Conservation (phyloP, 2,113 vertebrate genomes). For the Chionomys nivalis region DNA sequence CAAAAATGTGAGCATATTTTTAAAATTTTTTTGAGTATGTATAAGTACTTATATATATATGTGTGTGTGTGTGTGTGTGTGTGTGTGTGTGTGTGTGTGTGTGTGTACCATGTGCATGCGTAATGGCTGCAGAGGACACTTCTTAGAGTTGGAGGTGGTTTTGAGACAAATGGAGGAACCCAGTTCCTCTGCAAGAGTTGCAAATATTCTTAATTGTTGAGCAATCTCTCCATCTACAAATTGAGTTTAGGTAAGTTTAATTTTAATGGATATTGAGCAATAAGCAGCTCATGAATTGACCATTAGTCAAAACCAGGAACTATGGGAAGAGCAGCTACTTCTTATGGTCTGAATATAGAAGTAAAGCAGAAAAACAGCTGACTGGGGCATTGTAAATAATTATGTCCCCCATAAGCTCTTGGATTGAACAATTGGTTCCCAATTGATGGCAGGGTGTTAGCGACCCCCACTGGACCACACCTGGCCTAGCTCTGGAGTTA, state of each 20-base stretch:
- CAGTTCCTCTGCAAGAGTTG: neutral
- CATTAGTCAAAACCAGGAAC: neutral
- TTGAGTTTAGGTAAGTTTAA: neutral
- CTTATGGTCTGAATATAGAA: neutral
- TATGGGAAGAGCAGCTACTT: neutral
- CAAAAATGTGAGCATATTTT: neutral
- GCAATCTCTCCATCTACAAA: neutral
- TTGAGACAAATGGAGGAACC: neutral
- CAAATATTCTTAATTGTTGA: neutral
- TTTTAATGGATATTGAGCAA: neutral
- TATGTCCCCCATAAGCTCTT: neutral
- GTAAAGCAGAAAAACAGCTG: neutral
- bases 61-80: neutral
- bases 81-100: neutral
- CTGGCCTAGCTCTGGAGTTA: too few species aligned
- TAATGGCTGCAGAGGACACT: neutral
- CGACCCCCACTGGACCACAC: too few species aligned
- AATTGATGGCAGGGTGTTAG: too few species aligned
- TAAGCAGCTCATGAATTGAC: neutral
- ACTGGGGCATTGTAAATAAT: too few species aligned
- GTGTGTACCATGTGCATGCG: neutral
- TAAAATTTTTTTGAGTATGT: neutral
- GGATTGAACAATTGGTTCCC: neutral
- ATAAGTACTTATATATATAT: neutral
- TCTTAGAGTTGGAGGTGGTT: neutral